A percentile compares a stretch with the other conserved stretches of the same genome.
These are phyloP conservation scores for Dusona sp. DNA, from an alignment of 2,888 invertebrate genomes.

Conservation along the genomic window DNA sequence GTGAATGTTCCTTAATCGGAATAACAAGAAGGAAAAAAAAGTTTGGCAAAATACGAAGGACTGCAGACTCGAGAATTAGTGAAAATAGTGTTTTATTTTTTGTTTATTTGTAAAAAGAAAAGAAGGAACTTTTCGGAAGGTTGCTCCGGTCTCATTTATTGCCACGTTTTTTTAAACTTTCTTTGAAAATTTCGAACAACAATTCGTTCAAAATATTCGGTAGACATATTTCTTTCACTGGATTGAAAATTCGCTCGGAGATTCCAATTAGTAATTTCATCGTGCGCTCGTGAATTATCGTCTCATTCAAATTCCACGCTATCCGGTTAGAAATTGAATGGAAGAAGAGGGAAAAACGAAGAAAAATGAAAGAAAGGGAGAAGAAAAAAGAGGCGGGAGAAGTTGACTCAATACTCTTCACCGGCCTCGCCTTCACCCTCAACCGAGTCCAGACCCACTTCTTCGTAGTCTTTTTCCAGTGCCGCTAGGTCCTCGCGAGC, in stretches of 20 bases:
- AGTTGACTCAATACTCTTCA: slow-evolving; percentile 73
- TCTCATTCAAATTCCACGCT: neutral
- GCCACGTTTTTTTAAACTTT: neutral
- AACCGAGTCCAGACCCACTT: slow-evolving; percentile 84
- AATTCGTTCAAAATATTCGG: neutral
- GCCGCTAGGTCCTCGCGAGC: slow-evolving; percentile 87
- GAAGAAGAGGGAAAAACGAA: neutral
- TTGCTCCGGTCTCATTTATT: neutral
- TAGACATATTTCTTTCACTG: neutral
- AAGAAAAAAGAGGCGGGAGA: neutral
- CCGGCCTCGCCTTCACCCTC: slow-evolving; percentile 82
- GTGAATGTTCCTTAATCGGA: neutral
- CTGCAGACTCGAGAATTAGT: neutral
- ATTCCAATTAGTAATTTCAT: neutral
- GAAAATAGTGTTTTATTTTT: neutral
- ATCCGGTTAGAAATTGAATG: neutral
- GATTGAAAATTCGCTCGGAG: neutral
- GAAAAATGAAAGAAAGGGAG: slow-evolving; percentile 1
- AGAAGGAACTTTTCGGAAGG: neutral
- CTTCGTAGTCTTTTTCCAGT: slow-evolving; percentile 84
- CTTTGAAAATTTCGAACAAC: neutral
- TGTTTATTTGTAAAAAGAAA: neutral
- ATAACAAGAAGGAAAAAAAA: neutral
- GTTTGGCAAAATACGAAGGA: neutral
- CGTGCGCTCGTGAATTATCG: neutral